Percentiles rank a stretch among this genome's conserved stretches.
Evolutionary conservation across 1,140 invertebrate genomes (phyloP).

Genomic region (Zaprionus davidi): DNA sequence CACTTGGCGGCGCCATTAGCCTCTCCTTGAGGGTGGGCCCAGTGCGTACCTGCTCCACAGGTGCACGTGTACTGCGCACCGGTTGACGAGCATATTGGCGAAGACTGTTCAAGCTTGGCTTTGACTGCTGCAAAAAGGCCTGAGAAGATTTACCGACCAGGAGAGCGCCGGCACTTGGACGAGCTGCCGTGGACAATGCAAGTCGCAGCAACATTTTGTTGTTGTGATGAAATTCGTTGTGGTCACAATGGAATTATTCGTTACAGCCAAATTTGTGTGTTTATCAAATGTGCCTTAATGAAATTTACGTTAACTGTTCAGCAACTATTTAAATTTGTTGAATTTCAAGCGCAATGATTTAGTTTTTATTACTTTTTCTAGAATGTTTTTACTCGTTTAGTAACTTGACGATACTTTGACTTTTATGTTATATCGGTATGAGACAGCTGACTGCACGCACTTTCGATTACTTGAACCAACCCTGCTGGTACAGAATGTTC

Average conservation of each 20-base stretch:
- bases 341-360: neutral
- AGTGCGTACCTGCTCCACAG: slow-evolving; percentile 40
- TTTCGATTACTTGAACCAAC: neutral
- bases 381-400: slow-evolving; percentile 20
- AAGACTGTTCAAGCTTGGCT: slow-evolving; percentile 39
- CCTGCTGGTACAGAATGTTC: neutral
- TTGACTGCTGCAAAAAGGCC: slow-evolving; percentile 47
- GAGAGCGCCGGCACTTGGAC: slow-evolving; percentile 35
- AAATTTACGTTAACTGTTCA: neutral
- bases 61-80: slow-evolving; percentile 53
- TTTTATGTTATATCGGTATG: slow-evolving; percentile 14
- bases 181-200: slow-evolving; percentile 45
- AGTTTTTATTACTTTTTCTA: slow-evolving; percentile 25
- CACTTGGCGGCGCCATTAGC: slow-evolving; percentile 77
- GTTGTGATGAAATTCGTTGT: slow-evolving; percentile 64
- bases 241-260: neutral
- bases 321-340: slow-evolving; percentile 6
- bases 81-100: slow-evolving; percentile 72
- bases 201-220: slow-evolving; percentile 67
- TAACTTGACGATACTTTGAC: neutral
- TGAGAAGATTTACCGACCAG: slow-evolving; percentile 55
- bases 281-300: neutral
- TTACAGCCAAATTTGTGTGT: neutral
- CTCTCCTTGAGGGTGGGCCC: slow-evolving; percentile 73
- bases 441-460: neutral